Evolutionary conservation across 35 echinoderm and acorn worm species (phyloP).

Genomic region (Lytechinus variegatus): DNA sequence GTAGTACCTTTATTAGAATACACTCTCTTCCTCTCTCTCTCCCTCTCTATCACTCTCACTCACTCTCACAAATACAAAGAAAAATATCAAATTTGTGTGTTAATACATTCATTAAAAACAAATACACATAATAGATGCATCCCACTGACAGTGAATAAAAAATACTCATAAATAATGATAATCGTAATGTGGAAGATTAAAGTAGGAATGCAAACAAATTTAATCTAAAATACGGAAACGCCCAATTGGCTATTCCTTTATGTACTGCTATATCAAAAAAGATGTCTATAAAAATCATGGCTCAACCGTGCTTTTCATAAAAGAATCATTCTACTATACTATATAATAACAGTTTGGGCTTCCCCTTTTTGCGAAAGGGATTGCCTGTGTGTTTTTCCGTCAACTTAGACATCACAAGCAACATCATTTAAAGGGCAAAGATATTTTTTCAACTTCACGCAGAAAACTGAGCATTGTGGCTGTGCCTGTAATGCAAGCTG

Average conservation of each 20-base stretch:
- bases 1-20: not conserved
- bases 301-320: not conserved
- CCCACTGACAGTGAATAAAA: not conserved
- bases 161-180: not conserved
- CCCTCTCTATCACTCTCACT: not conserved
- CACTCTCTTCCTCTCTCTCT: not conserved
- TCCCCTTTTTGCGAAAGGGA: too few species aligned
- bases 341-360: too few species aligned
- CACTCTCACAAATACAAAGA: not conserved
- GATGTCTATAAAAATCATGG: not conserved
- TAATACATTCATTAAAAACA: not conserved
- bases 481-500: too few species aligned
- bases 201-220: not conserved
- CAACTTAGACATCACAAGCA: too few species aligned
- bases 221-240: not conserved
- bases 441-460: too few species aligned
- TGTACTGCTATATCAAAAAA: not conserved
- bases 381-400: too few species aligned
- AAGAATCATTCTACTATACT: not conserved
- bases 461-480: too few species aligned
- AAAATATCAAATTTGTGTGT: not conserved
- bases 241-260: not conserved
- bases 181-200: not conserved
- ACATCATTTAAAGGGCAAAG: too few species aligned
- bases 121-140: not conserved